Base-by-base conservation (phyloP, 1,140 invertebrate species). In the Pachyrhynchus sulphureomaculatus region DNA sequence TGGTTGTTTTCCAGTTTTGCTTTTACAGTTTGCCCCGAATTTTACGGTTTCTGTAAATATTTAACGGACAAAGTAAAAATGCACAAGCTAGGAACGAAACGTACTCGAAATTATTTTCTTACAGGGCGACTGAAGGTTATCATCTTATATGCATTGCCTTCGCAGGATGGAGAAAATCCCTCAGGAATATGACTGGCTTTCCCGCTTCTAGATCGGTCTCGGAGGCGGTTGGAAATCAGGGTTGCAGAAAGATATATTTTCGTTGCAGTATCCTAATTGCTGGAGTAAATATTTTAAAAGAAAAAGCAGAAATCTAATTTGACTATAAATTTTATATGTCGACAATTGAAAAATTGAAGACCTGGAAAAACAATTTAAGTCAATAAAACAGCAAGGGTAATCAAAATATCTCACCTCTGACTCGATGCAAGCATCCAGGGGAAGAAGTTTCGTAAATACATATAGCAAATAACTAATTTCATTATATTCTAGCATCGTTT, bases 11-110 rank as follows among this genome's bases (percentile, higher is more conserved):
- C 17, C 36, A 15, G 13, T 18, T 15, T 39, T 10, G 10, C 36
- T 15, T 39, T 17, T 13, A 39, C 13, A 8, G n/a, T 15, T 17
- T 13, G 2, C 36, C 13, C 13, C 10, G 13, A 39, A 39, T 39
- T 39, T 39, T 39, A 39, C 36, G 36, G 36, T 4, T 39, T 18
- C 13, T n/a, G 36, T 39, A 39, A 39, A 39, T 39, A 39, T 39
- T 39, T 39, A 39, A 39, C 36, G 12, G 13, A 15, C 13, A 10
- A 37, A 15, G 6, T 5, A 10, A 39, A 39, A 39, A 39, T 39
- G 17, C 36, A 39, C 36, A 18, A 9, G 36, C 3, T 4, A n/a
- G 34, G 12, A 26, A 26, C 24, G 24, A 37, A 37, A 37, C 34
- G 36, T n/a, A 39, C 36, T 5, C 2, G 36, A 18, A 39, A 39